Evolutionary conservation across 2,797 vertebrate species (phyloP).

Genomic region (Hippoglossus hippoglossus): DNA sequence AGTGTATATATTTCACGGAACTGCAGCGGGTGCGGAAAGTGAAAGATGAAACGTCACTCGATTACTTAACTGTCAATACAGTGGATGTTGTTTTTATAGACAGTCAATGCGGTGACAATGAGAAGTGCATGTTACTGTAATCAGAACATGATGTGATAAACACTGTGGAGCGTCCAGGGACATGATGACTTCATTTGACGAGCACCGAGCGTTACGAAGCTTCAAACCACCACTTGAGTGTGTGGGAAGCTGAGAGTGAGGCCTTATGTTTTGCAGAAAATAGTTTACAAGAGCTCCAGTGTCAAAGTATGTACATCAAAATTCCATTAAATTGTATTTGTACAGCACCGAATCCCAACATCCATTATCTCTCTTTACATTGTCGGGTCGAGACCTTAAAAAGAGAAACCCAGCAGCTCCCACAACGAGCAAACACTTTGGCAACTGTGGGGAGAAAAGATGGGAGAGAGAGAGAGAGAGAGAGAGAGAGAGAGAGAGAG

Average conservation of each 20-base stretch:
- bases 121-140: conserved; percentile 3
- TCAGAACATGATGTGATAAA: conserved; percentile 32
- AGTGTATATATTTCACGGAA: conserved; percentile 13
- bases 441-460: too few species aligned
- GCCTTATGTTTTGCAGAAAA: background rate
- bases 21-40: conserved; percentile 16
- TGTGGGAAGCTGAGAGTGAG: background rate
- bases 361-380: too few species aligned
- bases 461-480: too few species aligned
- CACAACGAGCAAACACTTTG: too few species aligned
- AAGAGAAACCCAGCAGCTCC: too few species aligned
- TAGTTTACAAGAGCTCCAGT: background rate
- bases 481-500: too few species aligned
- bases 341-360: too few species aligned
- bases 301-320: background rate
- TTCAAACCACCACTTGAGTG: background rate
- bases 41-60: conserved; percentile 24
- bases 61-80: conserved; percentile 16
- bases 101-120: conserved; percentile 12
- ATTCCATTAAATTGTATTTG: background rate
- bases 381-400: too few species aligned
- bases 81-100: conserved; percentile 32
- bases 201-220: background rate
- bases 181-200: background rate
- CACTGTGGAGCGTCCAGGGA: background rate